phyloP scores from a whole-genome alignment of 2,113 vertebrate species.

The Saguinus imperator region DNA sequence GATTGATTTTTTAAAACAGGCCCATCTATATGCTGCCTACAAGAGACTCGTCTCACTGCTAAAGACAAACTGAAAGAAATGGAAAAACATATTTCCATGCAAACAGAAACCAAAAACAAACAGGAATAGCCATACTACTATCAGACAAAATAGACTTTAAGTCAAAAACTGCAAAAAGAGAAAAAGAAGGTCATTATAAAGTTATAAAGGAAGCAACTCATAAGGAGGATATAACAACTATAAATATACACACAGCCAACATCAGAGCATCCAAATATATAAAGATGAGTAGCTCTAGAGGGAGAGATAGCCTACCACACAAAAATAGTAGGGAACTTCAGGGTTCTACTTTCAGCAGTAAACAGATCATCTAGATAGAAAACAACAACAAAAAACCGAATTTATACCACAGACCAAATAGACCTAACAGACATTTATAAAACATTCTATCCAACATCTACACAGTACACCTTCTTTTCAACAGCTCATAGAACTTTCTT shows the following conservation, averaged over 20 bases:
- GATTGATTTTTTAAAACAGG: neutral
- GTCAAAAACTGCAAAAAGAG: neutral
- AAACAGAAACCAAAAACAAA: neutral
- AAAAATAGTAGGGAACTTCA: neutral
- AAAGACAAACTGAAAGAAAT: neutral
- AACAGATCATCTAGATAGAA: neutral
- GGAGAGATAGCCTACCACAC: neutral
- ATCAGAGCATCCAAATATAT: neutral
- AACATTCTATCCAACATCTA: neutral
- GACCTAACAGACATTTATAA: neutral
- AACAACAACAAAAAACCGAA: neutral
- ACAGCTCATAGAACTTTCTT: neutral
- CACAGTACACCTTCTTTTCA: neutral
- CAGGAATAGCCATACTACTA: neutral
- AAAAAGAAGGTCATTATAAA: neutral
- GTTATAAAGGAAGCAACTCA: neutral
- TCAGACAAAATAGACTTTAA: neutral
- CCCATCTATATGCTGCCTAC: neutral
- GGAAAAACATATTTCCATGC: neutral
- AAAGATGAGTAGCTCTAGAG: neutral
- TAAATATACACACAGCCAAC: neutral
- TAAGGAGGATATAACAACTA: neutral
- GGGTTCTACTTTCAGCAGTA: neutral
- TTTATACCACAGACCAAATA: neutral
- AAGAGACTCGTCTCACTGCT: neutral